phyloP scores from a whole-genome alignment of 2,888 invertebrate genomes.

The Horisme vitalbata region DNA sequence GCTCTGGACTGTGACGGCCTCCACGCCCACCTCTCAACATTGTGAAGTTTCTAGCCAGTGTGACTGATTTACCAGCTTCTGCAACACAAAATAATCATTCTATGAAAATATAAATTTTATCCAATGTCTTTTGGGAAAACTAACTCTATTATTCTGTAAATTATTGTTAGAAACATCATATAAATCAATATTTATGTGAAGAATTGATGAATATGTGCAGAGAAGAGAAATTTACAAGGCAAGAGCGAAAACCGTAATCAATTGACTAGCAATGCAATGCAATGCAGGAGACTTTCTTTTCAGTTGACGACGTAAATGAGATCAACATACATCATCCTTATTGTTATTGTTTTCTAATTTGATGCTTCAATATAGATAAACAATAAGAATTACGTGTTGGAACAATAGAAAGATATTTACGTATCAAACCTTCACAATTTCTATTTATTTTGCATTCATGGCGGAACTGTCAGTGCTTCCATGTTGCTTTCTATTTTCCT shows the following conservation, averaged over 20 bases:
- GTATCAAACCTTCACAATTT: conserved; percentile 71
- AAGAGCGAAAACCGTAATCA: conserved; percentile 21
- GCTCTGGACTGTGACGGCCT: conserved; percentile 86
- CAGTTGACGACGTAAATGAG: conserved; percentile 29
- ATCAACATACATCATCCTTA: conserved; percentile 26
- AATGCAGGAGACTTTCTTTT: conserved; percentile 51
- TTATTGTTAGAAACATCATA: too few relatives aligned
- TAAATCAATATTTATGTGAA: too few relatives aligned
- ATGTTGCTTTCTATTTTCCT: conserved; percentile 80
- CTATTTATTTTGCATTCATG: conserved; percentile 84
- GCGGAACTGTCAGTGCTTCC: conserved; percentile 84
- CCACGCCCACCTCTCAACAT: conserved; percentile 84
- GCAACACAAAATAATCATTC: conserved; percentile 42
- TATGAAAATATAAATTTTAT: too few relatives aligned
- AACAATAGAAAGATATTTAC: conserved; percentile 42
- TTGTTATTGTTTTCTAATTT: conserved; percentile 36
- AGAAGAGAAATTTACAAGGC: conserved; percentile 12
- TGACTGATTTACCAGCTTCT: conserved; percentile 64
- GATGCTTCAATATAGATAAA: conserved; percentile 38
- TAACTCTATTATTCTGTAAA: too few relatives aligned
- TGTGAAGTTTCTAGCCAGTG: conserved; percentile 69
- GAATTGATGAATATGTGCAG: background rate
- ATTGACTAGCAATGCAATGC: conserved; percentile 29
- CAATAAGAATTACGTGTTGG: conserved; percentile 39
- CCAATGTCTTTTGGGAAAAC: too few relatives aligned